Base-by-base conservation (phyloP, 2,113 vertebrate species). In the Mugil cephalus region DNA sequence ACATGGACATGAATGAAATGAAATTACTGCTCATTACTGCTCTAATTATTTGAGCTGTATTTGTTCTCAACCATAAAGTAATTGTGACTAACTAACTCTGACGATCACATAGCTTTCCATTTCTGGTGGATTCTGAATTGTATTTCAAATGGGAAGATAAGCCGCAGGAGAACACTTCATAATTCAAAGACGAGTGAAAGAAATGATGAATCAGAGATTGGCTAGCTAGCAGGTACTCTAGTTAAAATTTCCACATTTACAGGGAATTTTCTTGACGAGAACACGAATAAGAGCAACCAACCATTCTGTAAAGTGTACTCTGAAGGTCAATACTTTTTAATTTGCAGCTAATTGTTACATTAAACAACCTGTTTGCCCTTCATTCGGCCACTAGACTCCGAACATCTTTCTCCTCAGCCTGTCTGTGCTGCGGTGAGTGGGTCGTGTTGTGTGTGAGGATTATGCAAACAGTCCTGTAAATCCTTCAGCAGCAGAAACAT, bases 401-500 rank as follows among this genome's bases (percentile, higher is more conserved):
- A 15, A 64, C 58, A 48, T 80, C 56, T 50, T 42, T 65, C 67
- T 76, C 21, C 24, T 55, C 45, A n/a, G 46, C 21, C 47, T 52
- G 35, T 59, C n/a, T 55, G 59, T 66, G 69, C 10, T 73, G 79
- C 47, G 43, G 70, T 65, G 64, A 65, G 55, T 47, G 18, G 11
- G 39, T 24, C 10, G 50, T 59, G 51, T 55, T 77, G 53, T 53
- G 53, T 53, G 60, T 38, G 40, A 55, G 61, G 66, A 84, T 81
- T 79, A 80, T 63, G 14, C 59, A 72, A 63, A 54, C 45, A 24
- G 48, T 47, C 55, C 65, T 70, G 58, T 82, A 75, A 86, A 81
- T 81, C 71, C 71, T 62, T 81, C 82, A 69, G 66, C 12, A 70
- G 69, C 53, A 78, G 40, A 80, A 78, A 79, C 74, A 52, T 60